These are phyloP conservation scores for Semaprochilodus insignis DNA, from an alignment of 2,797 vertebrate genomes.

Conservation along the genomic window DNA sequence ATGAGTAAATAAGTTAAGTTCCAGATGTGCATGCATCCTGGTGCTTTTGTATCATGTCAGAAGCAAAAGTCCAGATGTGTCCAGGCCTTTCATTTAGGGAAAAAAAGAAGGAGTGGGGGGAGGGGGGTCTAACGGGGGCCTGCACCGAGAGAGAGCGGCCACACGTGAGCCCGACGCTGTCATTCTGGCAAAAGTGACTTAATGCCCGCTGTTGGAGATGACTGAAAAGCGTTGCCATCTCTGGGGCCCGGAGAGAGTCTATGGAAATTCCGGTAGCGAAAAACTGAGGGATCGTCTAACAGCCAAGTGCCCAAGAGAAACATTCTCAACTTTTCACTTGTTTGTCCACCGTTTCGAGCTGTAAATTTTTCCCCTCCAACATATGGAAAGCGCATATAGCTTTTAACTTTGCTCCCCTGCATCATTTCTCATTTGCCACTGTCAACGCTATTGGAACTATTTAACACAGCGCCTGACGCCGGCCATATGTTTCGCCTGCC, in stretches of 20 bases:
- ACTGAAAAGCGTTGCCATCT: slow-evolving; percentile 23
- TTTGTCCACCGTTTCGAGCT: slow-evolving; percentile 49
- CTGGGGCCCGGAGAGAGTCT: slow-evolving; percentile 37
- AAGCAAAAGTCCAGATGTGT: slow-evolving; percentile 69
- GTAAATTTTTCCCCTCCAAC: slow-evolving; percentile 55
- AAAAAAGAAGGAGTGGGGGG: not conserved
- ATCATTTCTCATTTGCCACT: slow-evolving; percentile 51
- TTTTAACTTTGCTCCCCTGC: slow-evolving; percentile 35
- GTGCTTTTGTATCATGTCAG: slow-evolving; percentile 60
- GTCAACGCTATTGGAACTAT: slow-evolving; percentile 45
- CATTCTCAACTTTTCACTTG: slow-evolving; percentile 60
- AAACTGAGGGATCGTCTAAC: slow-evolving; percentile 56
- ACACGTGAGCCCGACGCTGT: slow-evolving; percentile 50
- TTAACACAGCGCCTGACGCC: slow-evolving; percentile 48
- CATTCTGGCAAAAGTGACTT: slow-evolving; percentile 60
- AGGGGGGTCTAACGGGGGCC: not conserved
- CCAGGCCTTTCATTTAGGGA: slow-evolving; percentile 49
- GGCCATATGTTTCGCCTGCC: slow-evolving; percentile 40
- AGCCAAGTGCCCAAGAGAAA: slow-evolving; percentile 58
- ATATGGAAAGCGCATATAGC: slow-evolving; percentile 61
- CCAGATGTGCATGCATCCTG: slow-evolving; percentile 70
- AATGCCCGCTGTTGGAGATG: slow-evolving; percentile 45
- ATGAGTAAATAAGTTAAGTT: slow-evolving; percentile 68
- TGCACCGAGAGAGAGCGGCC: slow-evolving; percentile 24
- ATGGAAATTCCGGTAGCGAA: slow-evolving; percentile 61